Evolutionary conservation across 2,888 invertebrate species (phyloP), one percentile per base, ranked within the genome.

Genomic region (Epinotia ramella): DNA sequence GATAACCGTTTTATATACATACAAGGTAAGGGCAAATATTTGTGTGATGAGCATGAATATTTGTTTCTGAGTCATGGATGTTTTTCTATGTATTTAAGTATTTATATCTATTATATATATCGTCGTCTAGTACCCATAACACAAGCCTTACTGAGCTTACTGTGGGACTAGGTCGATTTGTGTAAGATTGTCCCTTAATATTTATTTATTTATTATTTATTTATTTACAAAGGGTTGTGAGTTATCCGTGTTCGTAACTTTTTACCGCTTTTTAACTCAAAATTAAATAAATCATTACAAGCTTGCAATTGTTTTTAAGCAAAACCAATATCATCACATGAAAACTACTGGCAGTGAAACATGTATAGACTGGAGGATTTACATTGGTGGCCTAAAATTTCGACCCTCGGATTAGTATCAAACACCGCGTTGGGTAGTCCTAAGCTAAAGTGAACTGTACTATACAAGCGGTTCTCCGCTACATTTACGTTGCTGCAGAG

Each of bases 401-500:
- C 6, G 7, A 7, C 53, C 53, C n/a, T 53, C n/a, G 3, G 46
- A 46, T 24, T 5, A 33, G 7, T 28, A 33, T 16, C 13, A 60
- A 62, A 33, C 11, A 24, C 33, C n/a, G 33, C 16, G 11, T n/a
- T 33, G n/a, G 33, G n/a, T 33, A 33, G 6, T 3, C 0, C 20
- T 57, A 57, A 33, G 1, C 57, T 60, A 66, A 66, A 49, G n/a
- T 53, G 13, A 75, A 70, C 53, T 56, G 57, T 28, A 28, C 3
- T 3, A 20, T 2, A 28, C 57, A 67, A 63, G 44, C 57, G 69
- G 59, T 49, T 49, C 46, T n/a, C 62, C 63, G 69, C 53, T 60
- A 53, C 70, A 71, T 66, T 70, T 44, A 64, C 44, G 49, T 59
- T 46, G n/a, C 53, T 18, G 44, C 33, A 49, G 46, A 20, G 57